Evolutionary conservation across 2,888 invertebrate genomes (phyloP).

Genomic region (Amitus sp.): DNA sequence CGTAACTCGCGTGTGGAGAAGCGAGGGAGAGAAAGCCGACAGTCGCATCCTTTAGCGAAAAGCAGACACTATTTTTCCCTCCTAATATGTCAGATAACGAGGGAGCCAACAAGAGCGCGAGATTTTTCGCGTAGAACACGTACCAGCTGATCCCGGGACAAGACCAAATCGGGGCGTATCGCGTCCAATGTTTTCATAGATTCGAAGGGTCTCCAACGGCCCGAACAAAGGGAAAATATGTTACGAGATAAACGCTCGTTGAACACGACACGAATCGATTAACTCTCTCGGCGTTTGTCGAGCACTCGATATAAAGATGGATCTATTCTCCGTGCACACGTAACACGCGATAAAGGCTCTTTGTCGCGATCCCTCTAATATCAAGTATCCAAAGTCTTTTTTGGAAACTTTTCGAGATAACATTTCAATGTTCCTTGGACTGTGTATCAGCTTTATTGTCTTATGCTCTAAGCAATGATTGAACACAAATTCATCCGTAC

Average conservation of each 20-base stretch:
- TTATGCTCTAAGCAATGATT: too few species aligned
- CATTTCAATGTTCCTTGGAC: too few species aligned
- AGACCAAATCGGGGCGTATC: too few species aligned
- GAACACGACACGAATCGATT: constrained; percentile 16
- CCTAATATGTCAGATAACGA: constrained; percentile 37
- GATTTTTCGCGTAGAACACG: background rate
- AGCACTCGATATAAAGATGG: constrained; percentile 9
- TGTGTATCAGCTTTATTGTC: too few species aligned
- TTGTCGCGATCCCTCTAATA: constrained; percentile 2
- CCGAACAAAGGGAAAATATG: constrained; percentile 28
- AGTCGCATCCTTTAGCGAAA: constrained; percentile 9
- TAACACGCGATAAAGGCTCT: constrained; percentile 1
- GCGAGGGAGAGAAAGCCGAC: constrained; percentile 13
- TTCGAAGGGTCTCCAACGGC: too few species aligned
- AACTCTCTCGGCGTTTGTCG: constrained; percentile 5
- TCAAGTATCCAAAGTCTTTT: too few species aligned
- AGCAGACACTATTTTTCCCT: constrained; percentile 38
- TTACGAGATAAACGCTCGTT: constrained; percentile 25
- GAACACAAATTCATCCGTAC: too few species aligned
- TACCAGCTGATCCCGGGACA: constrained; percentile 3
- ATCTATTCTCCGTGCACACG: constrained; percentile 2
- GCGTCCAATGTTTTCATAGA: too few species aligned
- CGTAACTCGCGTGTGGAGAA: constrained; percentile 33
- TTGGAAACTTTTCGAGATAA: too few species aligned
- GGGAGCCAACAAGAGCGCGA: constrained; percentile 4